Evolutionary conservation across 2,797 vertebrate genomes (phyloP).

Genomic region (Sebastes minor): DNA sequence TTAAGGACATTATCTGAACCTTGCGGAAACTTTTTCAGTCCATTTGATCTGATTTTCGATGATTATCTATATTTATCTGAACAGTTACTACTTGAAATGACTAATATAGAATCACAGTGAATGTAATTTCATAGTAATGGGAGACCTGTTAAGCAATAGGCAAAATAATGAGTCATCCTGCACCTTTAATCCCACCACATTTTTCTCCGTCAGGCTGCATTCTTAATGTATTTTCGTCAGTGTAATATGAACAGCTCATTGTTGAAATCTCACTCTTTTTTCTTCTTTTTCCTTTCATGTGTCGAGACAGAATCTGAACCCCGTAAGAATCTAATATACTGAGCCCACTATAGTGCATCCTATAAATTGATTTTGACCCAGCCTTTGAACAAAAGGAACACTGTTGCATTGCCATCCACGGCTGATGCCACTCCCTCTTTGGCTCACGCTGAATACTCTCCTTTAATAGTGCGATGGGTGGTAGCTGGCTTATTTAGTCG

Average conservation of each 20-base stretch:
- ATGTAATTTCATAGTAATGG: constrained; percentile 38
- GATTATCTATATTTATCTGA: constrained; percentile 24
- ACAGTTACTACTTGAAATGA: constrained; percentile 14
- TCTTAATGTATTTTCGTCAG: constrained; percentile 44
- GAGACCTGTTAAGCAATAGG: constrained; percentile 52
- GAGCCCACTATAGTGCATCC: constrained; percentile 66
- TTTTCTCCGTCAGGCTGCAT: constrained; percentile 30
- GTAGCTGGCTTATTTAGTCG: constrained; percentile 88
- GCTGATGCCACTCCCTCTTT: constrained; percentile 89
- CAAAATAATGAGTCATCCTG: constrained; percentile 57
- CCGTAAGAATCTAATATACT: constrained; percentile 62
- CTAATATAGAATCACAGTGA: constrained; percentile 13
- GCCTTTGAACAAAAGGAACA: constrained; percentile 91
- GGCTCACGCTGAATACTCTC: constrained; percentile 92
- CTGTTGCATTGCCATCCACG: constrained; percentile 91
- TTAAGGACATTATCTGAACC: constrained; percentile 28
- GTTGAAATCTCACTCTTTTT: constrained; percentile 30
- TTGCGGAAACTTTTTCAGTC: constrained; percentile 1
- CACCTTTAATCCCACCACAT: constrained; percentile 59
- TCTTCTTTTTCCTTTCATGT: constrained; percentile 34
- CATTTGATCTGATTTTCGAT: constrained; percentile 1
- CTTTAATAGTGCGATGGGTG: constrained; percentile 91
- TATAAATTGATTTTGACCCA: constrained; percentile 83
- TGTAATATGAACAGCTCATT: constrained; percentile 47
- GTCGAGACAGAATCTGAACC: constrained; percentile 49